These are phyloP conservation scores for Encarsia formosa DNA, from an alignment of 2,888 invertebrate species.

Conservation along the genomic window DNA sequence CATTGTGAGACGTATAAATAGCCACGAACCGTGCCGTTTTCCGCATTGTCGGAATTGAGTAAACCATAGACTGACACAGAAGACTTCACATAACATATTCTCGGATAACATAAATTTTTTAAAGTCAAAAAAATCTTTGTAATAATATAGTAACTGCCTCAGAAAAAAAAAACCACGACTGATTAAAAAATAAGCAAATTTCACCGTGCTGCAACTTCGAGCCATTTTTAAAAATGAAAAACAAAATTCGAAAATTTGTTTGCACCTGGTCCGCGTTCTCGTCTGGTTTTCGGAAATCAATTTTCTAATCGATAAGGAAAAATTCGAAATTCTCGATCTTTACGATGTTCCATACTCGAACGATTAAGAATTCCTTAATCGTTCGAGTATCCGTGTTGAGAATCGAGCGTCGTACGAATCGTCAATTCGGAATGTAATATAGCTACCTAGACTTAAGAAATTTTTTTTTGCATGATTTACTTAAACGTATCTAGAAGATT, in stretches of 20 bases:
- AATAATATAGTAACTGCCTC: no score
- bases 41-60: slow-evolving; percentile 10
- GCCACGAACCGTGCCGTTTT: slow-evolving; percentile 19
- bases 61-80: slow-evolving; percentile 36
- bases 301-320: slow-evolving; percentile 9
- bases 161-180: no score
- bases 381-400: slow-evolving; percentile 49
- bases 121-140: no score
- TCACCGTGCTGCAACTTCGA: no score
- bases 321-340: slow-evolving; percentile 23
- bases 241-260: no score
- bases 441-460: no score
- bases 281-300: slow-evolving; percentile 4
- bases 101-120: no score
- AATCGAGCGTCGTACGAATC: slow-evolving; percentile 43
- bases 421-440: slow-evolving; percentile 25
- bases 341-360: slow-evolving; percentile 48
- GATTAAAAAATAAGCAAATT: no score
- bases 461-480: slow-evolving; percentile 15
- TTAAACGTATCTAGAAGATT: slow-evolving; percentile 21
- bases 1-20: neutral
- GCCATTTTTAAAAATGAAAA: no score
- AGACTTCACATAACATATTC: slow-evolving; percentile 39
- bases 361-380: slow-evolving; percentile 49
- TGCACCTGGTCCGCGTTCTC: no score